Percentiles rank a stretch among this genome's conserved stretches.
These are phyloP conservation scores for Urocitellus parryii DNA, from an alignment of 2,113 vertebrate species.

Conservation along the genomic window DNA sequence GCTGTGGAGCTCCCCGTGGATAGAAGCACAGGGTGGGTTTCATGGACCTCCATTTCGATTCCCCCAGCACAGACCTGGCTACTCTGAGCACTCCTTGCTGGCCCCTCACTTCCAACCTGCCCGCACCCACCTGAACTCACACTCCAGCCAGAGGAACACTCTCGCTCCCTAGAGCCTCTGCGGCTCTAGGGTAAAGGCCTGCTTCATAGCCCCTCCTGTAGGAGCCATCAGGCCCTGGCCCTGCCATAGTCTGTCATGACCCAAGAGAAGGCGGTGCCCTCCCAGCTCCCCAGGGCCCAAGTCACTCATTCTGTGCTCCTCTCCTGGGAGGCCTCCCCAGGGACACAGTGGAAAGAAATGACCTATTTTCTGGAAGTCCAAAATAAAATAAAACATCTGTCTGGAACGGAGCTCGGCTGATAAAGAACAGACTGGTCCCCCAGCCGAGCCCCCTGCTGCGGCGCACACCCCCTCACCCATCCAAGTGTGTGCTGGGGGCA, in stretches of 20 bases:
- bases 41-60: accelerated
- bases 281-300: slow-evolving; percentile 24
- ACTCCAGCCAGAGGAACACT: neutral
- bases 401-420: slow-evolving; percentile 87
- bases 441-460: neutral
- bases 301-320: slow-evolving; percentile 25
- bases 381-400: slow-evolving; percentile 91
- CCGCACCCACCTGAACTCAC: neutral
- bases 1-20: neutral
- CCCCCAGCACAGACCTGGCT: neutral
- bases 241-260: neutral
- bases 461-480: slow-evolving; percentile 66
- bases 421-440: slow-evolving; percentile 83
- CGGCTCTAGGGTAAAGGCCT: neutral
- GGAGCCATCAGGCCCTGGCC: neutral
- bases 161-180: neutral
- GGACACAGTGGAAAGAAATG: slow-evolving; percentile 84
- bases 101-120: neutral
- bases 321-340: slow-evolving; percentile 77
- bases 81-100: neutral
- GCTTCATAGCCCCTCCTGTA: neutral
- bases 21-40: neutral
- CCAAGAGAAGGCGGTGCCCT: neutral
- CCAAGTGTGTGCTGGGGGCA: neutral
- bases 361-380: slow-evolving; percentile 84